Conservation (phyloP, 1,140 invertebrate genomes). For the Drosophila triauraria region DNA sequence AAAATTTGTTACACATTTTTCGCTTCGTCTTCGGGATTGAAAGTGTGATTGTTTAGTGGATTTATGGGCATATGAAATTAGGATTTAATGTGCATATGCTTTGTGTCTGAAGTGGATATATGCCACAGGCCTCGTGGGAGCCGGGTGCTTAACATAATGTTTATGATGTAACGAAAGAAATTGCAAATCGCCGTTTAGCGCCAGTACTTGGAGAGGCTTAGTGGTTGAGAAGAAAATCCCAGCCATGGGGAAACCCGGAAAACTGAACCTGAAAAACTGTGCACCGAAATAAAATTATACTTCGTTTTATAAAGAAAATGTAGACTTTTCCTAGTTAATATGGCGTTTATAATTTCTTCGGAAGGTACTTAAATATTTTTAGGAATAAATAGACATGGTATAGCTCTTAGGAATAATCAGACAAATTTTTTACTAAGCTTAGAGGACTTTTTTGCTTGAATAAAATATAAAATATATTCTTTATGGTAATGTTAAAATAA, state of each 20-base stretch:
- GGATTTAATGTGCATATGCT: constrained; percentile 82
- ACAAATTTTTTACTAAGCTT: too few species aligned
- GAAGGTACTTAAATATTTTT: too few species aligned
- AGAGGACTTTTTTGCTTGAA: too few species aligned
- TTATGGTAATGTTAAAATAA: background rate
- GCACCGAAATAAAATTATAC: background rate
- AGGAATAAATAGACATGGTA: too few species aligned
- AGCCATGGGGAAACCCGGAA: background rate
- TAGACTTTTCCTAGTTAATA: too few species aligned
- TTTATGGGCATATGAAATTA: constrained; percentile 82
- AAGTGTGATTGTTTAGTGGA: constrained; percentile 81
- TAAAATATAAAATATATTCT: too few species aligned
- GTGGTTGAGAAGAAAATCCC: constrained; percentile 6
- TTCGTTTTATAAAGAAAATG: too few species aligned
- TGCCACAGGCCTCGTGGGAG: constrained; percentile 40
- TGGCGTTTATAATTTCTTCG: too few species aligned
- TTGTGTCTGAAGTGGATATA: constrained; percentile 71
- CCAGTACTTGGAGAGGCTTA: constrained; percentile 15
- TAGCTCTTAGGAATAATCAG: too few species aligned
- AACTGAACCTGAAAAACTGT: background rate
- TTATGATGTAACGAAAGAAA: constrained; percentile 65
- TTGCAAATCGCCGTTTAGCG: constrained; percentile 66
- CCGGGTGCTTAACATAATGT: constrained; percentile 71
- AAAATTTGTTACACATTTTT: constrained; percentile 77
- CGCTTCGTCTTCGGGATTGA: constrained; percentile 59